These are phyloP conservation scores for Dione juno DNA, from an alignment of 2,888 invertebrate genomes.

Conservation along the genomic window DNA sequence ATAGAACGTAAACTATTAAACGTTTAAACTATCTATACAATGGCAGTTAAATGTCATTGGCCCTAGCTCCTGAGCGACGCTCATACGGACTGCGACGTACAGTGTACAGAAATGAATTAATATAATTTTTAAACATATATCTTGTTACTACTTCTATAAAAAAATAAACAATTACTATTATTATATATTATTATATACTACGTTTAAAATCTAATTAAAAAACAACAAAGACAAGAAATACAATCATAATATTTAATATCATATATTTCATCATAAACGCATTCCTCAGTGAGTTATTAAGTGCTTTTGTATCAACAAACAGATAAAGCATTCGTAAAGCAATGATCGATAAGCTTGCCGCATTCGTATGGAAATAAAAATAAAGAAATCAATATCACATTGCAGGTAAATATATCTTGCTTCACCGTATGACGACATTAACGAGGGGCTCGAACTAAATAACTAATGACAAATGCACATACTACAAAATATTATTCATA, in stretches of 20 bases:
- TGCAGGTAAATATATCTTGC: constrained; percentile 48
- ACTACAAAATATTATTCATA: neutral
- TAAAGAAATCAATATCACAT: constrained; percentile 57
- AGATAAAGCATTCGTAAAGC: constrained; percentile 26
- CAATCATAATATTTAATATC: neutral
- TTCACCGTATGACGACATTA: constrained; percentile 45
- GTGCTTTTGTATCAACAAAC: constrained; percentile 28
- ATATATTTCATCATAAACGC: neutral
- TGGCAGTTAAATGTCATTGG: constrained; percentile 4
- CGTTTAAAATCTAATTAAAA: too few relatives aligned
- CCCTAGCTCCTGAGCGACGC: neutral
- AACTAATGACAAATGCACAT: neutral
- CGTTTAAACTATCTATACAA: neutral
- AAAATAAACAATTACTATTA: too few relatives aligned
- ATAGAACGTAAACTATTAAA: neutral
- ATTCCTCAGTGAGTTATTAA: constrained; percentile 6
- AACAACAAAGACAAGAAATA: neutral
- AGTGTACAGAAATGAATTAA: neutral
- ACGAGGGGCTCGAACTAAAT: constrained; percentile 41
- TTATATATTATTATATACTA: too few relatives aligned
- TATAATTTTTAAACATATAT: too few relatives aligned
- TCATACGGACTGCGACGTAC: neutral
- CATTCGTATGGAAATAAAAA: constrained; percentile 46
- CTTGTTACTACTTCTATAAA: too few relatives aligned
- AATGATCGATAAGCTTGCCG: constrained; percentile 44